A percentile compares a stretch with the other conserved stretches of the same genome.
phyloP scores from a whole-genome alignment of 1,140 invertebrate species.

The Aporrectodea caliginosa region DNA sequence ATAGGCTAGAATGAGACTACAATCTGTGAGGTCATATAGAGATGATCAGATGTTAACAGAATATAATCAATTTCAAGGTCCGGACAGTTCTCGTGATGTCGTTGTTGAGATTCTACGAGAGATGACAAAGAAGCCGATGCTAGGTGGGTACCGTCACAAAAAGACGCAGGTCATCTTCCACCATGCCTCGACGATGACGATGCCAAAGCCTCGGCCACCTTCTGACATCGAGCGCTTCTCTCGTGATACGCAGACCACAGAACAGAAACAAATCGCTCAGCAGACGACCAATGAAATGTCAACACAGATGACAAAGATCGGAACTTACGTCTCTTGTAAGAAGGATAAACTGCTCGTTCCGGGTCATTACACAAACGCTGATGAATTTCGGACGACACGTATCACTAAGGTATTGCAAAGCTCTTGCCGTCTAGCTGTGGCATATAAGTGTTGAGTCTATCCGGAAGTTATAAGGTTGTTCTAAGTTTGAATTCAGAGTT shows the following conservation, averaged over 20 bases:
- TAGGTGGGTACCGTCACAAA: constrained; percentile 55
- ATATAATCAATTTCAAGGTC: constrained; percentile 24
- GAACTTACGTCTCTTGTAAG: constrained; percentile 50
- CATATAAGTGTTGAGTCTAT: too few relatives aligned
- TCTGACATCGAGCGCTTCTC: constrained; percentile 37
- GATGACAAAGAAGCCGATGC: constrained; percentile 1
- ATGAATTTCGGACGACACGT: constrained; percentile 44
- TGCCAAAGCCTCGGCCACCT: constrained; percentile 43
- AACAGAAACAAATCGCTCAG: constrained; percentile 43
- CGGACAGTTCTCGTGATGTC: neutral
- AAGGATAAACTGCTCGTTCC: constrained; percentile 51
- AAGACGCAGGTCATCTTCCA: constrained; percentile 48
- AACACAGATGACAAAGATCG: constrained; percentile 57
- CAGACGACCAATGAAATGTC: constrained; percentile 53
- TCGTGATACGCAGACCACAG: constrained; percentile 54
- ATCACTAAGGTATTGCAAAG: constrained; percentile 40
- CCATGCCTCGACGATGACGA: constrained; percentile 54
- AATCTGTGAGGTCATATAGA: too few relatives aligned
- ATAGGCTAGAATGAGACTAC: too few relatives aligned
- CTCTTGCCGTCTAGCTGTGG: too few relatives aligned
- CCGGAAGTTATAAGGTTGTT: too few relatives aligned
- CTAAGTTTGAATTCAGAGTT: too few relatives aligned
- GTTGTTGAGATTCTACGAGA: neutral
- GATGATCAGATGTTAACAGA: too few relatives aligned
- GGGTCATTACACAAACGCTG: constrained; percentile 52